These are phyloP conservation scores for Otolemur garnettii DNA, from an alignment of 2,113 vertebrate species.

Conservation along the genomic window DNA sequence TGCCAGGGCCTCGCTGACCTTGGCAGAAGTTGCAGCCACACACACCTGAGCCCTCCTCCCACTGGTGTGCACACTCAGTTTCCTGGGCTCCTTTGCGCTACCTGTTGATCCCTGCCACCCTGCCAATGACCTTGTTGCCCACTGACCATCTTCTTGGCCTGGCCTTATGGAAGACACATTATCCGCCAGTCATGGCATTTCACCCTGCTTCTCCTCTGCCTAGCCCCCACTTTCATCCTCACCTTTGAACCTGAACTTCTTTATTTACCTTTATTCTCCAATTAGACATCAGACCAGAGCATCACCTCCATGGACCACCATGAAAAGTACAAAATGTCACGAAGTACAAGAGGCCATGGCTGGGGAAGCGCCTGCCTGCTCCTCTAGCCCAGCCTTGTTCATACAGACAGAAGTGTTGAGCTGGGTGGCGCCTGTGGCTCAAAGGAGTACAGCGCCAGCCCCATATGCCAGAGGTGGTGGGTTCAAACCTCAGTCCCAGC, in stretches of 20 bases:
- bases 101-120: too few species aligned
- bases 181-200: fast-evolving
- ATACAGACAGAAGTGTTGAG: fast-evolving
- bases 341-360: not conserved
- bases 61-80: fast-evolving
- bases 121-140: fast-evolving
- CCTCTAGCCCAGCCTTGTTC: not conserved
- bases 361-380: not conserved
- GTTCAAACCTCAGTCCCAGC: too few species aligned
- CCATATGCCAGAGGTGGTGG: too few species aligned
- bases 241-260: not conserved
- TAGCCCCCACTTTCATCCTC: not conserved
- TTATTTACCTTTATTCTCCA: not conserved
- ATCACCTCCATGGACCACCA: fast-evolving
- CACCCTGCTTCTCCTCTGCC: not conserved
- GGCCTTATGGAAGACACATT: not conserved
- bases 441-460: too few species aligned
- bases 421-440: too few species aligned
- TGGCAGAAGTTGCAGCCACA: not conserved
- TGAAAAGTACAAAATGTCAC: not conserved
- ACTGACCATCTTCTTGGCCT: not conserved
- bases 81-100: not conserved
- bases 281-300: fast-evolving
- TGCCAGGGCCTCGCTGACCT: not conserved
- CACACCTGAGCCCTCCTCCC: fast-evolving